These are phyloP conservation scores for Drosophila kepulauana DNA, from an alignment of 1,140 invertebrate species.

Conservation along the genomic window DNA sequence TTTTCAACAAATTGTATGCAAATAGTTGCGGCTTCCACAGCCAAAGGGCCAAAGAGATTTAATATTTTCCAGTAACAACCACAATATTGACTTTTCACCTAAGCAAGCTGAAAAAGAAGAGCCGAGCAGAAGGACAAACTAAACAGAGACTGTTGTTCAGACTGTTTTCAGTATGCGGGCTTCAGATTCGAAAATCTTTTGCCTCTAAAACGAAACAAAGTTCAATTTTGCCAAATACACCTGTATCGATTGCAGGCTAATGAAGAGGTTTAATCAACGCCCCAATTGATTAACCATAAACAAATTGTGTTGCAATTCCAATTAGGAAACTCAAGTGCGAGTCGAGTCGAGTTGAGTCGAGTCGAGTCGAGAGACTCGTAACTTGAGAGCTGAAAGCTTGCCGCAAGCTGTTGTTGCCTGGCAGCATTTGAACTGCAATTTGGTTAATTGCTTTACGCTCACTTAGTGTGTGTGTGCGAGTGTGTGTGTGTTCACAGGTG, in stretches of 20 bases:
- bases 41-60: slow-evolving; percentile 57
- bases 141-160: slow-evolving; percentile 5
- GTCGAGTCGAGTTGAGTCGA: not conserved
- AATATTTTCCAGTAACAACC: slow-evolving; percentile 72
- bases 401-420: slow-evolving; percentile 36
- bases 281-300: slow-evolving; percentile 47
- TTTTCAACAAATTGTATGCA: slow-evolving; percentile 78
- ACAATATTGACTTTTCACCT: slow-evolving; percentile 80
- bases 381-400: slow-evolving; percentile 29
- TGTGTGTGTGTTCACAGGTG: slow-evolving; percentile 21
- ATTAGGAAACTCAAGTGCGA: slow-evolving; percentile 25
- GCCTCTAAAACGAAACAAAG: slow-evolving; percentile 14
- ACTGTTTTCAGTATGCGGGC: slow-evolving; percentile 21
- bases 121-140: not conserved
- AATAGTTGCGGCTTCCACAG: slow-evolving; percentile 69
- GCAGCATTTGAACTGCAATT: slow-evolving; percentile 66
- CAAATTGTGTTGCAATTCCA: slow-evolving; percentile 40
- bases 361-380: slow-evolving; percentile 12
- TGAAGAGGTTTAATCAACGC: slow-evolving; percentile 38
- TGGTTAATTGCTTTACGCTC: slow-evolving; percentile 74
- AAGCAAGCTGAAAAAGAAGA: slow-evolving; percentile 3
- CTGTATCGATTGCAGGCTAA: slow-evolving; percentile 34
- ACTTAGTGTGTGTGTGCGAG: slow-evolving; percentile 32
- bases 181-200: slow-evolving; percentile 12
- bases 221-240: not conserved